Conservation (phyloP, 2,797 vertebrate species). For the Myioborus miniatus region DNA sequence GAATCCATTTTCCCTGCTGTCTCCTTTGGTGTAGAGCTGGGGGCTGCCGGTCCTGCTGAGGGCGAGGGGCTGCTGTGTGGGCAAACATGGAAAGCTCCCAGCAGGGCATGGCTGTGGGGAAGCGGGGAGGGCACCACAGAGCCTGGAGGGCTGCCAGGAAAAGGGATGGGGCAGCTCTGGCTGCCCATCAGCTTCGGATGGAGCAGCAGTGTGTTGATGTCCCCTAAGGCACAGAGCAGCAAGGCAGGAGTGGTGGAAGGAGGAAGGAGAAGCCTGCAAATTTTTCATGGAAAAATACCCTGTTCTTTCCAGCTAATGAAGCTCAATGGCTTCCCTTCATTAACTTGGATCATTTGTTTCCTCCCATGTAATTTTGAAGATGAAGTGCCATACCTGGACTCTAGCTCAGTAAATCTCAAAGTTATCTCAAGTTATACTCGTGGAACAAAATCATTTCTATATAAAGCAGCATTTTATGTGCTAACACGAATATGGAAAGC, state of each 20-base stretch:
- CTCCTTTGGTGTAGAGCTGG: not conserved
- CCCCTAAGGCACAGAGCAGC: fast-evolving
- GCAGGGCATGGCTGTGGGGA: not conserved
- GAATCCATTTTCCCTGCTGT: not conserved
- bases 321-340: not conserved
- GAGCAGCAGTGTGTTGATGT: not conserved
- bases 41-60: not conserved
- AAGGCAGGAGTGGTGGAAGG: not conserved
- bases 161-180: not conserved
- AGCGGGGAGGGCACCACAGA: fast-evolving
- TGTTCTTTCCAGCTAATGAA: not conserved
- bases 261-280: not conserved
- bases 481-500: not conserved
- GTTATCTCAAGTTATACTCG: not conserved
- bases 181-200: not conserved
- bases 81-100: not conserved
- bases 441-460: not conserved
- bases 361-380: not conserved
- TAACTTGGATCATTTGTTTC: not conserved
- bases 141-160: not conserved
- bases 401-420: not conserved
- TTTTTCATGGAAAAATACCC: not conserved
- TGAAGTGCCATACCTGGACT: not conserved
- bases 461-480: not conserved
- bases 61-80: not conserved